Base-by-base conservation (phyloP, 2,888 invertebrate genomes). In the Noctua fimbriata region DNA sequence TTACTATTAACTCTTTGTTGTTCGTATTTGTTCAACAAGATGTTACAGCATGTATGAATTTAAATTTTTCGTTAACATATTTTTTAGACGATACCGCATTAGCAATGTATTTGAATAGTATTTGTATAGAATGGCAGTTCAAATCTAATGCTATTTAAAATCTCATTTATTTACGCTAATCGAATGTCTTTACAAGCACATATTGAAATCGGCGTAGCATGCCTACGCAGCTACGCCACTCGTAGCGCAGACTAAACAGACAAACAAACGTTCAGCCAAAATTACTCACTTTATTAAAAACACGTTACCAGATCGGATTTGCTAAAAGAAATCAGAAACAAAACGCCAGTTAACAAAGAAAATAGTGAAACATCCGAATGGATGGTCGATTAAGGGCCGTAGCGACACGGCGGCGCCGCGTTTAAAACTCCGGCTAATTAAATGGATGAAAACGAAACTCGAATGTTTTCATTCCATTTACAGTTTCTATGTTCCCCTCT, bases 401-500 rank as follows among this genome's bases (percentile, higher is more conserved):
- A 90, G 93, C 95, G 95, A 93, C 95, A 92, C 91, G 79, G 91
- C 90, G 96, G 94, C 95, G 96, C 95, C 95, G 88, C 91, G 93
- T 92, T 94, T 95, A 93, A 95, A 95, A 95, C 94, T 94, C 94
- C 88, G 88, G 89, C 95, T 96, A 96, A 96, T 96, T 96, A 95
- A 96, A 96, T 95, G 93, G 95, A 96, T 95, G 95, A 96, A 96
- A 96, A 95, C 93, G 95, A 95, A 96, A 95, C 95, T 95, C 94
- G 87, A 94, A 95, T 96, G 96, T 96, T 96, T 96, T 96, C 95
- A 94, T 96, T 96, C 94, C 95, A 96, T 96, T 96, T 95, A 93
- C 93, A 93, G 92, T 94, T 92, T 92, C 93, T 93, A 93, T 93
- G 91, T 91, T 91, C 91, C 91, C 91, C 91, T 91, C 89, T 89